Conservation (phyloP, 2,113 vertebrate genomes). For the Hyaena hyaena region DNA sequence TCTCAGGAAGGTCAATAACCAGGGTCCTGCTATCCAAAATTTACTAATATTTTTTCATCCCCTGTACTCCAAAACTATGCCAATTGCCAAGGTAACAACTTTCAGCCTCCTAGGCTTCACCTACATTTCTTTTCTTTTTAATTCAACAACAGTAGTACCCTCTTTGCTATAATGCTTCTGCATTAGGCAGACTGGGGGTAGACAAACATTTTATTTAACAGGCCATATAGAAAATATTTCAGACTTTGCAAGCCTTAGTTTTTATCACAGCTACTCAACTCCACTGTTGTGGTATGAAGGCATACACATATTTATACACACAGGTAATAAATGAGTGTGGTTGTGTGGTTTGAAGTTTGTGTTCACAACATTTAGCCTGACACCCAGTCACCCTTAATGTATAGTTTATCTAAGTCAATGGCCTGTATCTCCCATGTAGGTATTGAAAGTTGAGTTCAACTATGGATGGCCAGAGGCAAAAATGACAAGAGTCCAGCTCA, state of each 20-base stretch:
- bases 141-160: not conserved
- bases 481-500: not conserved
- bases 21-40: not conserved
- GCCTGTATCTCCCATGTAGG: not conserved
- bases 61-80: not conserved
- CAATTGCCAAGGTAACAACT: not conserved
- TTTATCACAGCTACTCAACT: not conserved
- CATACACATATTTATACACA: not conserved
- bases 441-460: not conserved
- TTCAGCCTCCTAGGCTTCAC: not conserved
- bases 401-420: not conserved
- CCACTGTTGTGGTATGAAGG: not conserved
- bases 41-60: not conserved
- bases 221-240: not conserved
- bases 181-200: not conserved
- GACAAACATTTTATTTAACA: not conserved
- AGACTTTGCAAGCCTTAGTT: not conserved
- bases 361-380: not conserved
- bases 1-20: not conserved
- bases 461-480: not conserved
- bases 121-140: not conserved
- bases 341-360: not conserved
- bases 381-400: not conserved
- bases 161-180: not conserved
- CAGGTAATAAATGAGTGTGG: not conserved